Evolutionary conservation across 1,140 invertebrate species (phyloP).

Genomic region (Camponotus floridanus): DNA sequence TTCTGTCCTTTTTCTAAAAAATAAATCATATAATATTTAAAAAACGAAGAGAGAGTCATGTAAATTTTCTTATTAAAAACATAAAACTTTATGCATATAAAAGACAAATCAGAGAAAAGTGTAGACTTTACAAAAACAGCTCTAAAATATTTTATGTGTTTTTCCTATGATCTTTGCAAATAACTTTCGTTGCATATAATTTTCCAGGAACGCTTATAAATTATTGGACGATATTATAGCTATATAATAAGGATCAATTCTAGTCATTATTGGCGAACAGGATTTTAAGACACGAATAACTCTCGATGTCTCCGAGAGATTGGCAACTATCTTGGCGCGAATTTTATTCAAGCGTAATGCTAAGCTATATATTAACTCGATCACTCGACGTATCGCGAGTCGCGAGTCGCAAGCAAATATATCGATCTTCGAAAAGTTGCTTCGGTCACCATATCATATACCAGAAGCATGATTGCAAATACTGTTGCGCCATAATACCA

Average conservation of each 20-base stretch:
- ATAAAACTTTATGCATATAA: neutral
- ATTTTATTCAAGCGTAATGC: constrained; percentile 50
- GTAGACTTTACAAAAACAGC: neutral
- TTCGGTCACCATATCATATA: neutral
- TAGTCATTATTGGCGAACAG: neutral
- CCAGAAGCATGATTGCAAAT: neutral
- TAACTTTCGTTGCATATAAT: neutral
- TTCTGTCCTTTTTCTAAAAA: neutral
- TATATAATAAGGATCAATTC: constrained; percentile 7
- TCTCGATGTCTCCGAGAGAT: constrained; percentile 27
- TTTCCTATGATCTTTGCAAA: neutral
- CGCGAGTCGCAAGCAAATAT: constrained; percentile 11
- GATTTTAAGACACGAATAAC: neutral
- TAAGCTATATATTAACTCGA: constrained; percentile 50
- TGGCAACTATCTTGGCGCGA: constrained; percentile 6
- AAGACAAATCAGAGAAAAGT: neutral
- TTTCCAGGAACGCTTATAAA: neutral
- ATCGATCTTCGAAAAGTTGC: constrained; percentile 7
- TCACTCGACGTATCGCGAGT: constrained; percentile 41
- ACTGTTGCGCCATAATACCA: neutral
- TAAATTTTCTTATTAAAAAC: neutral
- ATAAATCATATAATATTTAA: constrained; percentile 23
- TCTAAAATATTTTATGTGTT: neutral
- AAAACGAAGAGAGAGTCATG: neutral
- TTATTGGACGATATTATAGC: neutral